A percentile compares a stretch with the other conserved stretches of the same genome.
Conservation (phyloP, 2,888 invertebrate genomes). For the Aradus depressus region DNA sequence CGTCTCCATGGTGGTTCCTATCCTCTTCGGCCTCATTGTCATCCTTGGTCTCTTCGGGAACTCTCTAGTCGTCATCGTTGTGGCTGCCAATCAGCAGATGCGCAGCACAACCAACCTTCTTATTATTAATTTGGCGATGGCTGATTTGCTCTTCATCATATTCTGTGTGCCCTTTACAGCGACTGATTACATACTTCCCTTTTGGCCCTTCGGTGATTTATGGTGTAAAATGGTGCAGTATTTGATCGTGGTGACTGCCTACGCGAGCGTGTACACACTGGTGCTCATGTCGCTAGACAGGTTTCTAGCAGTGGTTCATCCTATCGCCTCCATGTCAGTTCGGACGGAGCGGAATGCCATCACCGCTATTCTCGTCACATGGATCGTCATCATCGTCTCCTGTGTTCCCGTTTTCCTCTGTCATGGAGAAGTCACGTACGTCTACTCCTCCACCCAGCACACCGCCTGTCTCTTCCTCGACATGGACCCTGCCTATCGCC, state of each 20-base stretch:
- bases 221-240: slow-evolving; percentile 89
- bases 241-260: slow-evolving; percentile 82
- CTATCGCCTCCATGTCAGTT: slow-evolving; percentile 71
- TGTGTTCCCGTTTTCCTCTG: slow-evolving; percentile 68
- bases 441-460: slow-evolving; percentile 50
- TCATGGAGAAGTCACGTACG: slow-evolving; percentile 61
- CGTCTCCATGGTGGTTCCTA: slow-evolving; percentile 60
- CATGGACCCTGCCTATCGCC: slow-evolving; percentile 34
- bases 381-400: slow-evolving; percentile 66
- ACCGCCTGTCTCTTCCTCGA: slow-evolving; percentile 58
- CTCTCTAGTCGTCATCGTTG: slow-evolving; percentile 71
- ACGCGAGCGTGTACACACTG: slow-evolving; percentile 84
- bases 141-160: slow-evolving; percentile 81
- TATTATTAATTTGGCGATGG: slow-evolving; percentile 80
- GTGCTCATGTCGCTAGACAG: slow-evolving; percentile 88
- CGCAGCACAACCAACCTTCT: slow-evolving; percentile 84
- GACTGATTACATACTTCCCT: slow-evolving; percentile 72
- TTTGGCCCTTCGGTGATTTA: slow-evolving; percentile 82
- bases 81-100: slow-evolving; percentile 82
- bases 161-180: slow-evolving; percentile 93
- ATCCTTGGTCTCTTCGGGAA: slow-evolving; percentile 83
- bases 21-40: slow-evolving; percentile 76
- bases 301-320: slow-evolving; percentile 87
- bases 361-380: slow-evolving; percentile 62
- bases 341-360: slow-evolving; percentile 72